Conservation (phyloP, 1,140 invertebrate genomes). For the Scaptomyza montana region DNA sequence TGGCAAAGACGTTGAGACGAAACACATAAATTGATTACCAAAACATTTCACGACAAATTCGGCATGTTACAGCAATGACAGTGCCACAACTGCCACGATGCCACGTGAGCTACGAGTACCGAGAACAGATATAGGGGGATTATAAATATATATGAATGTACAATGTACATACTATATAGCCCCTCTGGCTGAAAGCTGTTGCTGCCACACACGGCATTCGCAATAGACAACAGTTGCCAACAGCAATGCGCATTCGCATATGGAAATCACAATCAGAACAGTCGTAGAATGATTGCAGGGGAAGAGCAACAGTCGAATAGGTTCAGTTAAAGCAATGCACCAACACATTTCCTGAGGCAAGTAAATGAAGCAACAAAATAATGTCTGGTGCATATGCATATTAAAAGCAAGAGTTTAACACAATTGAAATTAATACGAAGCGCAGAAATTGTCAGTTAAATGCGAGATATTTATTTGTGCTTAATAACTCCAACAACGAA, state of each 20-base stretch:
- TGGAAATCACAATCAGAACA: slow-evolving; percentile 14
- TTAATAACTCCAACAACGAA: too few species aligned
- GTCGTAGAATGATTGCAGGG: not conserved
- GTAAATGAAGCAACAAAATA: slow-evolving; percentile 15
- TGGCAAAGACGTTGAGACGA: slow-evolving; percentile 23
- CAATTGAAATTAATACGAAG: too few species aligned
- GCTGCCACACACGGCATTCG: not conserved
- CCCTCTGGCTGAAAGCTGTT: not conserved
- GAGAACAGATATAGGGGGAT: too few species aligned
- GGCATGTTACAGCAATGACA: slow-evolving; percentile 68
- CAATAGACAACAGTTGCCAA: slow-evolving; percentile 46
- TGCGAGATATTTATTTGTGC: too few species aligned
- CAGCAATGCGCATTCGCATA: slow-evolving; percentile 42
- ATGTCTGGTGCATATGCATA: not conserved
- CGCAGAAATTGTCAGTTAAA: too few species aligned
- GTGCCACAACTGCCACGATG: slow-evolving; percentile 7
- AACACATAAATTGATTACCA: slow-evolving; percentile 76
- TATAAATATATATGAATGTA: too few species aligned
- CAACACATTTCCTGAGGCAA: not conserved
- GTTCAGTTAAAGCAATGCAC: not conserved
- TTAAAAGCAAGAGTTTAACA: too few species aligned
- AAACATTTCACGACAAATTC: slow-evolving; percentile 75
- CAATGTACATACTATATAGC: not conserved
- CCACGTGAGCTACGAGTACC: not conserved
- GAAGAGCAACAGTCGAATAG: not conserved